A percentile compares a stretch with the other conserved stretches of the same genome.
Conservation (phyloP, 35 echinoderm and acorn worm genomes). For the Ophiothrix spiculata region DNA sequence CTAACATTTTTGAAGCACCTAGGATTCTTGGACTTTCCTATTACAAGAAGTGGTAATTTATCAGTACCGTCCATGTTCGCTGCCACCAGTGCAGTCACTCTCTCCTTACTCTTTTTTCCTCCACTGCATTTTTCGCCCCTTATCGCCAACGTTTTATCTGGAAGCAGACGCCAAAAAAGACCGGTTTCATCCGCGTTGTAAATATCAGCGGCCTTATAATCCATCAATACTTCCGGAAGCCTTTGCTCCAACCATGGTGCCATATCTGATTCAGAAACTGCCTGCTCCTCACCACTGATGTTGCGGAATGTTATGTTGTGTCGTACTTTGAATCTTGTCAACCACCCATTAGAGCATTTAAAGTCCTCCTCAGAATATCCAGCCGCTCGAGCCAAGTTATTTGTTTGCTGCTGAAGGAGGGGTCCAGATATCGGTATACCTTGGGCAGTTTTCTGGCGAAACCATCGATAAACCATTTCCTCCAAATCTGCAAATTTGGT, state of each 20-base stretch:
- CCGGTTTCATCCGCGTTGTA: constrained; percentile 35
- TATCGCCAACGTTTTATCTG: constrained; percentile 26
- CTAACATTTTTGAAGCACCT: constrained; percentile 49
- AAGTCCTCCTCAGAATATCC: neutral
- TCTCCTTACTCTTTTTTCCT: constrained; percentile 26
- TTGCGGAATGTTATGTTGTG: constrained; percentile 1
- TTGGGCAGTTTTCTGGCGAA: neutral
- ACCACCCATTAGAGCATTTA: constrained; percentile 16
- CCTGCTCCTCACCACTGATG: constrained; percentile 3
- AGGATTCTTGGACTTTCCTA: constrained; percentile 36
- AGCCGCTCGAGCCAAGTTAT: neutral
- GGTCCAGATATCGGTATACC: constrained; percentile 10
- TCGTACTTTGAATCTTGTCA: constrained; percentile 10
- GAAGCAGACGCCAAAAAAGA: constrained; percentile 4
- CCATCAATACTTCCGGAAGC: neutral
- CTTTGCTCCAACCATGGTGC: neutral
- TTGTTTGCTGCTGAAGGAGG: neutral
- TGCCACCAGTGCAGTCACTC: constrained; percentile 17
- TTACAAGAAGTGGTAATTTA: constrained; percentile 37
- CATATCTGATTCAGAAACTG: neutral
- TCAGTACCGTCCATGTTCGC: constrained; percentile 45
- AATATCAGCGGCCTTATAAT: constrained; percentile 7
- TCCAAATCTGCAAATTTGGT: neutral
- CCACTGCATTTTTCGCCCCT: constrained; percentile 34
- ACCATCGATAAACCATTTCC: neutral